These are phyloP conservation scores for Naso thynnoides DNA, from an alignment of 2,797 vertebrate species.

Conservation along the genomic window DNA sequence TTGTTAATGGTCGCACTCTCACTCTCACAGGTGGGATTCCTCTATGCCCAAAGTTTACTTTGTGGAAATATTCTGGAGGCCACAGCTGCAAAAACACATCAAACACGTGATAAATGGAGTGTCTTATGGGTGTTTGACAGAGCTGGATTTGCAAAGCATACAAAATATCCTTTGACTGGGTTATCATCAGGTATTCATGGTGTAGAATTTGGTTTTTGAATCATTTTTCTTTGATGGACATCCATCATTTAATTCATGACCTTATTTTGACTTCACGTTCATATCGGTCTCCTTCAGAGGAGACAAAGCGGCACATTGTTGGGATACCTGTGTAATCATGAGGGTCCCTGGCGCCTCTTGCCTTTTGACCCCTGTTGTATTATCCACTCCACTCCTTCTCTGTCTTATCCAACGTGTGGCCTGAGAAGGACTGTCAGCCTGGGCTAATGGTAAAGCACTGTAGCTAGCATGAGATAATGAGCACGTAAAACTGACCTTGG, in stretches of 20 bases:
- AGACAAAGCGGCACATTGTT: constrained; percentile 74
- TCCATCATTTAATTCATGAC: constrained; percentile 61
- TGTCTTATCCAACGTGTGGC: constrained; percentile 49
- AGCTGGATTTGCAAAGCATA: constrained; percentile 64
- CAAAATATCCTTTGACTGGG: constrained; percentile 56
- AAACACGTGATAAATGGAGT: constrained; percentile 66
- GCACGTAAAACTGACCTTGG: constrained; percentile 53
- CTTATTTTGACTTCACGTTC: constrained; percentile 60
- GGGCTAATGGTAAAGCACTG: constrained; percentile 5
- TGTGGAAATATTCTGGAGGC: constrained; percentile 65
- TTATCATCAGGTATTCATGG: constrained; percentile 31
- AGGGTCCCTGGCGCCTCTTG: constrained; percentile 63
- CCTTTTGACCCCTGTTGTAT: constrained; percentile 69
- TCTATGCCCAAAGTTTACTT: constrained; percentile 70
- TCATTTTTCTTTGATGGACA: constrained; percentile 38
- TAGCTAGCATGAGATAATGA: constrained; percentile 28
- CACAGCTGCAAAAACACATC: constrained; percentile 81
- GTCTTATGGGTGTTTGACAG: constrained; percentile 62
- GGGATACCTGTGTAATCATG: constrained; percentile 70
- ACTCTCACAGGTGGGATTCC: constrained; percentile 76
- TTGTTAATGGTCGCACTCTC: constrained; percentile 41
- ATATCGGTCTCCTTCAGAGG: constrained; percentile 28
- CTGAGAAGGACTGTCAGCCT: constrained; percentile 45
- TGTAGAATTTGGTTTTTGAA: constrained; percentile 13
- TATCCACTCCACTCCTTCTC: constrained; percentile 57